Conservation (phyloP, 2,797 vertebrate genomes). For the Botia almorhae region DNA sequence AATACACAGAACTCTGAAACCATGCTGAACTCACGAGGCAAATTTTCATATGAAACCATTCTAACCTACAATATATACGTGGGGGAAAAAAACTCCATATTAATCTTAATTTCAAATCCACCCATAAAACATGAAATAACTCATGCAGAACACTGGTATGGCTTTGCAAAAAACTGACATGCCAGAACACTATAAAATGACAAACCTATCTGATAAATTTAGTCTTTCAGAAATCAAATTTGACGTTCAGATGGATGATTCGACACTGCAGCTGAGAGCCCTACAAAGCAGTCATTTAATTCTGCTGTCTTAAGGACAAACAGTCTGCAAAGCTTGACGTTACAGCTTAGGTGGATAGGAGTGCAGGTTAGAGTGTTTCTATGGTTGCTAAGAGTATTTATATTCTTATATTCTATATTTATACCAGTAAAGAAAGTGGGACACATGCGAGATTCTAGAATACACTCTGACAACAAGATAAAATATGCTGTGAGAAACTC, state of each 20-base stretch:
- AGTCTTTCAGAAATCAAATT: slow-evolving; percentile 27
- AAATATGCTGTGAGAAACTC: background rate
- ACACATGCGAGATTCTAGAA: slow-evolving; percentile 4
- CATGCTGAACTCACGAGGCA: background rate
- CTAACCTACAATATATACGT: background rate
- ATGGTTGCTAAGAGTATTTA: slow-evolving; percentile 7
- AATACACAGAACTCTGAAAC: background rate
- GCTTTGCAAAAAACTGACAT: slow-evolving; percentile 26
- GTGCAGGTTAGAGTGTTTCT: background rate
- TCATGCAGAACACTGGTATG: slow-evolving; percentile 24
- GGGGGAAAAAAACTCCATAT: background rate
- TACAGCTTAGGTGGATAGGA: background rate
- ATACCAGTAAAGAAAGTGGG: slow-evolving; percentile 24
- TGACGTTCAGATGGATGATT: slow-evolving; percentile 30
- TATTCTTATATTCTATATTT: slow-evolving; percentile 3
- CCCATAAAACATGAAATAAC: slow-evolving; percentile 27
- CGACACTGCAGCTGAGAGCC: background rate
- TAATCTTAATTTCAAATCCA: slow-evolving; percentile 40
- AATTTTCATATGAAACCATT: background rate
- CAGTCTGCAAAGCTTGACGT: background rate
- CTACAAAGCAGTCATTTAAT: background rate
- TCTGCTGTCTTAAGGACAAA: background rate
- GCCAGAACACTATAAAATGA: slow-evolving; percentile 10
- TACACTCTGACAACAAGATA: background rate
- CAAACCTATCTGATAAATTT: slow-evolving; percentile 8